Percentiles rank a stretch among this genome's conserved stretches.
Conservation (phyloP, 2,888 invertebrate genomes). For the Auanema sp. region DNA sequence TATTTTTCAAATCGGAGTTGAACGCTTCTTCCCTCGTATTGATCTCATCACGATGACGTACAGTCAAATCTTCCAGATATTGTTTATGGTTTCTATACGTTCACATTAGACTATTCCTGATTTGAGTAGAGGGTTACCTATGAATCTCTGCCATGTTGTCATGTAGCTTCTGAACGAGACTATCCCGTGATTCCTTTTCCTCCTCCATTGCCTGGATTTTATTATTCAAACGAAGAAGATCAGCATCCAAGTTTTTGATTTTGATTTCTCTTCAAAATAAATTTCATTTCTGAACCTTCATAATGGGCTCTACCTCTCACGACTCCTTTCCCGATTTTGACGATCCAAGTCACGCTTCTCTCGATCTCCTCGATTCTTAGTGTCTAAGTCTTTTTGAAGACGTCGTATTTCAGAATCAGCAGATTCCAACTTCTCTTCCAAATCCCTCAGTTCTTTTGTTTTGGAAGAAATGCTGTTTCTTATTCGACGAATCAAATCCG, state of each 20-base stretch:
- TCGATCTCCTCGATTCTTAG: conserved; percentile 21
- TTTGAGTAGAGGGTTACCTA: conserved; percentile 19
- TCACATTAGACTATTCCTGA: too few relatives aligned
- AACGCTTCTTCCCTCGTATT: conserved; percentile 27
- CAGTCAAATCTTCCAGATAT: conserved; percentile 45
- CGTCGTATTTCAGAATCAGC: conserved; percentile 31
- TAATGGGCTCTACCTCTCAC: neutral
- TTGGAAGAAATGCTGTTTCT: conserved; percentile 15
- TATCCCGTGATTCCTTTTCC: conserved; percentile 18
- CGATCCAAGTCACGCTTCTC: conserved; percentile 31
- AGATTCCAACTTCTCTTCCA: conserved; percentile 22
- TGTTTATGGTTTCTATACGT: conserved; percentile 35
- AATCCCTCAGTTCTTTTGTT: conserved; percentile 28
- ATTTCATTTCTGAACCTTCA: too few relatives aligned
- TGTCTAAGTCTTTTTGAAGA: conserved; percentile 32
- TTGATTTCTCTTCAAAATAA: neutral
- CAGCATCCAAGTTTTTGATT: conserved; percentile 13
- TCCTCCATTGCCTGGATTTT: conserved; percentile 10
- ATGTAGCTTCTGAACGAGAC: conserved; percentile 22
- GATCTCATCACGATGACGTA: conserved; percentile 39
- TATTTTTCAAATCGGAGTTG: conserved; percentile 11
- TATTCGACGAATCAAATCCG: conserved; percentile 20
- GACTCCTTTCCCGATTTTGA: neutral
- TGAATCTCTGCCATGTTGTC: conserved; percentile 31
- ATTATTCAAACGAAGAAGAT: conserved; percentile 14